Percentiles rank a stretch among this genome's conserved stretches.
Evolutionary conservation across 2,797 vertebrate species (phyloP).

Genomic region (Ambastaia sidthimunki): DNA sequence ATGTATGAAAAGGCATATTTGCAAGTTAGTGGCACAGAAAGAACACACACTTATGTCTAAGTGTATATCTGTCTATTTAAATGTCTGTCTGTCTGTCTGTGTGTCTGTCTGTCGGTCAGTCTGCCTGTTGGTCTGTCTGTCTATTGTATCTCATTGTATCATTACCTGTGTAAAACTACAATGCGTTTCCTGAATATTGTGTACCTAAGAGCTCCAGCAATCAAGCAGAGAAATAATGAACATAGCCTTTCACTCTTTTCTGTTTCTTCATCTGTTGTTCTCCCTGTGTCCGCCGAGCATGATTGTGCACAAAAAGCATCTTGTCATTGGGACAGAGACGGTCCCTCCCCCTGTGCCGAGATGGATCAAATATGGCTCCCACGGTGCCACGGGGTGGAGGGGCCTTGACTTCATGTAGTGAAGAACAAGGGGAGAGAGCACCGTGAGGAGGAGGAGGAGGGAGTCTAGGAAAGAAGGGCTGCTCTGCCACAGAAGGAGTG

Average conservation of each 20-base stretch:
- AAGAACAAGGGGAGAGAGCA: conserved; percentile 38
- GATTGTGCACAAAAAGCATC: conserved; percentile 19
- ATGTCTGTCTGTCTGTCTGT: too few relatives aligned
- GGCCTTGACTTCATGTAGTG: conserved; percentile 51
- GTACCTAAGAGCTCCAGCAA: neutral
- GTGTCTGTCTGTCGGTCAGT: neutral
- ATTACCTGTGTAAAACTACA: neutral
- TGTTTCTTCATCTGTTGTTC: conserved; percentile 13
- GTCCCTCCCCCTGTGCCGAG: conserved; percentile 32
- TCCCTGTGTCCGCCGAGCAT: neutral
- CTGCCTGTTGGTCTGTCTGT: too few relatives aligned
- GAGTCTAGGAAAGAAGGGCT: conserved; percentile 35
- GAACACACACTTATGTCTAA: too few relatives aligned
- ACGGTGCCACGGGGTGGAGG: conserved; percentile 44
- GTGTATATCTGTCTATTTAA: too few relatives aligned
- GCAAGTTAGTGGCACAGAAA: too few relatives aligned
- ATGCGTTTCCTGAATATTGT: neutral
- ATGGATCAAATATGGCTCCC: conserved; percentile 53
- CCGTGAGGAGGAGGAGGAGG: conserved; percentile 20
- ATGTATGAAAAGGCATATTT: too few relatives aligned
- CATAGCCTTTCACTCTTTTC: neutral
- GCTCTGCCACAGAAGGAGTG: conserved; percentile 59
- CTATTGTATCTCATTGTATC: neutral
- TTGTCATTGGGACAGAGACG: conserved; percentile 31
- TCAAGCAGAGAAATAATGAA: conserved; percentile 26